Evolutionary conservation across 2,888 invertebrate species (phyloP), one percentile per base, ranked within the genome.

Genomic region (Macaria liturata): DNA sequence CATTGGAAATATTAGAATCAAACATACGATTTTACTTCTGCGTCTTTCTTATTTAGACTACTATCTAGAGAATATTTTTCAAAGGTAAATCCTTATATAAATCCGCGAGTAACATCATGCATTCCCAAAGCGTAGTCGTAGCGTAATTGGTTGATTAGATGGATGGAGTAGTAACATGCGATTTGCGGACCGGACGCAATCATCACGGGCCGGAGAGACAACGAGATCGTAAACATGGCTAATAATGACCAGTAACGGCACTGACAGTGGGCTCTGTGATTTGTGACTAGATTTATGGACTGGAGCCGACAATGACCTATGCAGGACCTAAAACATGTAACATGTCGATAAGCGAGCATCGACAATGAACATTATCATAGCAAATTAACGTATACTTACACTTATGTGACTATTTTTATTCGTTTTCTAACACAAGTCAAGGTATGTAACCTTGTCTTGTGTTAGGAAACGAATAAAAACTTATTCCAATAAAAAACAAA

Each of bases 1-100:
- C 81, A 80, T 70, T 68, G 67, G 8, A 8, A 84, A 83, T 81
- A 80, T 70, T 68, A 67, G 8, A 8, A 9, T 43, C 43, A 9
- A 45, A 39, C 34, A 37, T 37, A 37, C 34, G 34, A 37, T 37
- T 37, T 37, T 37, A 37, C 34, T 37, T 1, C 34, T 37, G 34
- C 4, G 20, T 20, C 20, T 20, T 20, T 20, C 20, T 2, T 20
- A 20, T 20, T 20, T 20, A 20, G 2, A 20, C 20, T 20, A 20
- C 20, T 20, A 20, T 20, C 34, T 37, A 37, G 34, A 37, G 7
- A 37, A 37, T 37, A 37, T 37, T 37, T 37, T 6, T 20, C 20
- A 20, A 1, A 20, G 20, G 20, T 20, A 20, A 20, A 1, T 20
- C 20, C 20, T 20, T 20, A 20, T 20, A 20, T 20, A 20, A 20